Evolutionary conservation across 2,888 invertebrate species (phyloP), one percentile per base, ranked within the genome.

Genomic region (Eudasyphora cyanicolor): DNA sequence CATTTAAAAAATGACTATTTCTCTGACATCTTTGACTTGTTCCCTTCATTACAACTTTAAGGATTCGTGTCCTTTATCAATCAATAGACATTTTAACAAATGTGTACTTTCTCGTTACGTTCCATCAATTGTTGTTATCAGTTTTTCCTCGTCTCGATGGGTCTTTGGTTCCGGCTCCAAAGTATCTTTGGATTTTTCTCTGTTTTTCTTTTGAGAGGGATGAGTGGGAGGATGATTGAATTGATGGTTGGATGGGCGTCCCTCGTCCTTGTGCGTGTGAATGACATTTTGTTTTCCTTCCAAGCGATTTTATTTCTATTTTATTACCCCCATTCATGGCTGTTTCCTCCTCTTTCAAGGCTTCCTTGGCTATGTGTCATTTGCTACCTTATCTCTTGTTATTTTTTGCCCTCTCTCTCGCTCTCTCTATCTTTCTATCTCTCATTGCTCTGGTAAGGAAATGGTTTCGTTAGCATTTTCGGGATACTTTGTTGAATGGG

Each of bases 11-110:
- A n/a, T 24, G 24, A 14, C 57, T 27, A 38, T 64, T 38, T 27
- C 35, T 32, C 35, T n/a, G 2, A n/a, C 19, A 35, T 32, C 21
- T 35, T 35, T 38, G 38, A 67, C 67, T 67, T 42, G 42, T 12
- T 42, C 35, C 42, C 4, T 42, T 21, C 42, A 42, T 42, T 12
- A 19, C 19, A 67, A 67, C 14, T 67, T 42, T 42, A 67, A 67
- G 67, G 42, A 67, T 42, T n/a, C 67, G 42, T 67, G n/a, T 21
- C 42, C 38, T 67, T 67, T 67, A 42, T 62, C 54, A 74, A 67
- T 67, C 73, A 73, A 79, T 74, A 19, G 67, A 78, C 29, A 64
- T 60, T 73, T 81, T 73, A 73, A 35, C 64, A 81, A 81, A 76
- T 73, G 64, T 81, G 54, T 24, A 57, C 76, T 76, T 67, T 81